Base-by-base conservation (phyloP, 2,113 vertebrate genomes). In the Ammodytes dubius region DNA sequence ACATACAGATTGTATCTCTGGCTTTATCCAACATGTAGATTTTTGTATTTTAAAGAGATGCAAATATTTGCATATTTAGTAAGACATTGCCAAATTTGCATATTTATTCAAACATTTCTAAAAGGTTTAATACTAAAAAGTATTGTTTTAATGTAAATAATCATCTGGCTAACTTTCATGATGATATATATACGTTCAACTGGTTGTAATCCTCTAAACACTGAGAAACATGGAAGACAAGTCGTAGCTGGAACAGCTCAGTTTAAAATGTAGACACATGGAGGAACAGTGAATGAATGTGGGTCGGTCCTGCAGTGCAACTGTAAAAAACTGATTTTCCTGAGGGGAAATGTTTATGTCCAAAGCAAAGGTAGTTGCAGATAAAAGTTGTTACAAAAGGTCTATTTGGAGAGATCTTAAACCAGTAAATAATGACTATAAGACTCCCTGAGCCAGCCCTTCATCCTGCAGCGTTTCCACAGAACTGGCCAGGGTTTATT, bases 401-500 rank as follows among this genome's bases (percentile, higher is more conserved):
- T 45, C n/a, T 50, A 2, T 75, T 56, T 47, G n/a, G 15, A 43
- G 17, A 14, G 63, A 52, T 81, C 35, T 43, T 4, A 40, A 5
- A 78, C 61, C 46, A 14, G 46, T 70, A 77, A 83, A 72, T 67
- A 58, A 19, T 43, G 39, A 45, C 52, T 60, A 61, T 60, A 61
- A 60, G 68, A 75, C 69, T 73, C 59, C 43, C 11, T 56, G 63
- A 19, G 91, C 70, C 66, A 39, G 47, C 39, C 57, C n/a, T 40
- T 69, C 60, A 42, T 60, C 70, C 82, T 76, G 67, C 54, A 75
- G 58, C 40, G n/a, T 75, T 86, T 80, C 80, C 80, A 83, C 42
- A 59, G 61, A 72, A 84, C 82, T n/a, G 45, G 67, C 57, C 43
- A 45, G 52, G 58, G 5, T 45, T 92, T 67, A 88, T 97, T 97